phyloP scores from a whole-genome alignment of 2,888 invertebrate genomes.

The Heliconius ismenius region DNA sequence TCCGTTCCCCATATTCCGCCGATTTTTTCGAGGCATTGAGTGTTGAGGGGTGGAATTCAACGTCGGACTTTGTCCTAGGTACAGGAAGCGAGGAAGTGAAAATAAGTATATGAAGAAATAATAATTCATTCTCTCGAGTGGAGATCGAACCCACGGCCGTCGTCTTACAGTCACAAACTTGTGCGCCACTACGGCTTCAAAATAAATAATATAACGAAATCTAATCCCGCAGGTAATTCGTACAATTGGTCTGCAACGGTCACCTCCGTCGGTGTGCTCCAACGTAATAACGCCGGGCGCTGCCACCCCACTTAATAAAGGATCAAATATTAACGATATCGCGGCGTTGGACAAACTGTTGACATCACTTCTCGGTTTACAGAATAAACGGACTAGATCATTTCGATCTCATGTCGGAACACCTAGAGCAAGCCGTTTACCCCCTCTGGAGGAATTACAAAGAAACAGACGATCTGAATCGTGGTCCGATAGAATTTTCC shows the following conservation, averaged over 20 bases:
- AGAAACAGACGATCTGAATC: slow-evolving; percentile 63
- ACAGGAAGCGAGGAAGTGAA: too few species aligned
- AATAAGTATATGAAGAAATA: too few species aligned
- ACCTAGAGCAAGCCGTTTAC: slow-evolving; percentile 64
- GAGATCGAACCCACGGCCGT: too few species aligned
- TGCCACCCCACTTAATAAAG: slow-evolving; percentile 57
- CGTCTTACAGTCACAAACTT: too few species aligned
- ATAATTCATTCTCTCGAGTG: too few species aligned
- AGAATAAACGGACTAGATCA: slow-evolving; percentile 58
- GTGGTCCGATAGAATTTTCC: slow-evolving; percentile 74
- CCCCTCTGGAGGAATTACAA: slow-evolving; percentile 55
- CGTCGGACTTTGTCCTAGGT: too few species aligned
- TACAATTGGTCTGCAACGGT: slow-evolving; percentile 57
- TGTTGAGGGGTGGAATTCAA: too few species aligned
- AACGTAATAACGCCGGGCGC: slow-evolving; percentile 62
- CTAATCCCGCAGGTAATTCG: slow-evolving; percentile 36
- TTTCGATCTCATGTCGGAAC: slow-evolving; percentile 67
- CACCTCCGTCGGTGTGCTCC: slow-evolving; percentile 61
- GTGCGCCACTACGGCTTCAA: too few species aligned
- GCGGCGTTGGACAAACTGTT: slow-evolving; percentile 84
- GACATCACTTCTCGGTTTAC: slow-evolving; percentile 81
- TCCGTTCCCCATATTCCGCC: too few species aligned
- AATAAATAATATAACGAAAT: not conserved
- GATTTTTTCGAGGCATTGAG: too few species aligned
- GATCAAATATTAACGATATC: slow-evolving; percentile 81